Base-by-base conservation (phyloP, 2,797 vertebrate genomes). In the Moxostoma hubbsi region DNA sequence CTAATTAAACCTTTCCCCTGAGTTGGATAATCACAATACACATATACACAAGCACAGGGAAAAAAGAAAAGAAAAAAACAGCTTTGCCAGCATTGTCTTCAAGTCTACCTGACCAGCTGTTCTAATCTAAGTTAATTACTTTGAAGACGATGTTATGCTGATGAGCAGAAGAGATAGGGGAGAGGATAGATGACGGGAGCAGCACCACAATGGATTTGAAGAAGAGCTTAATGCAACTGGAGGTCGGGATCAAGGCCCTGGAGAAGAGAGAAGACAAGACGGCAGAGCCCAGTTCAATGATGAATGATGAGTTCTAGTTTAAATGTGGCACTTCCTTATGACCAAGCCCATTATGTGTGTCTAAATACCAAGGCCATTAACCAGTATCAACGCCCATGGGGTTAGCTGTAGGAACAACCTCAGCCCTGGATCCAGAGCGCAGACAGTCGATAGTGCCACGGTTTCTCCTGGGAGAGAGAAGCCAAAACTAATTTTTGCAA, bases 321-420 rank as follows among this genome's bases (percentile, higher is more conserved):
- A 63, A 79, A 81, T 16, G n/a, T 49, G 13, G 46, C 76, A 71
- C 73, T 74, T 85, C 81, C 84, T 87, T 77, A 86, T 81, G 77
- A 82, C 66, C 49, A 61, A 67, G 68, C 84, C 86, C 86, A 89
- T 89, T 89, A 88, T 84, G 82, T 71, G 73, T 55, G 82, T 82
- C 88, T 88, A 88, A 89, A 86, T 82, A 82, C 73, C 78, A 84
- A 75, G 54, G 69, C 83, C 81, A 84, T 87, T 88, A 88, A 55
- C 82, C 80, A 78, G 84, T 79, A 84, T 81, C 77, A 76, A 75
- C 15, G 57, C 84, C 81, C 84, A 36, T 82, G 83, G 84, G 81
- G 65, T 36, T 51, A 49, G 43, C 67, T 50, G 58, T 70, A 72
- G 81, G 72, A 81, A 81, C 61, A 75, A 74, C 72, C 69, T 78